These are phyloP conservation scores for Paratrypauchen microcephalus DNA, from an alignment of 2,797 vertebrate species.

Conservation along the genomic window DNA sequence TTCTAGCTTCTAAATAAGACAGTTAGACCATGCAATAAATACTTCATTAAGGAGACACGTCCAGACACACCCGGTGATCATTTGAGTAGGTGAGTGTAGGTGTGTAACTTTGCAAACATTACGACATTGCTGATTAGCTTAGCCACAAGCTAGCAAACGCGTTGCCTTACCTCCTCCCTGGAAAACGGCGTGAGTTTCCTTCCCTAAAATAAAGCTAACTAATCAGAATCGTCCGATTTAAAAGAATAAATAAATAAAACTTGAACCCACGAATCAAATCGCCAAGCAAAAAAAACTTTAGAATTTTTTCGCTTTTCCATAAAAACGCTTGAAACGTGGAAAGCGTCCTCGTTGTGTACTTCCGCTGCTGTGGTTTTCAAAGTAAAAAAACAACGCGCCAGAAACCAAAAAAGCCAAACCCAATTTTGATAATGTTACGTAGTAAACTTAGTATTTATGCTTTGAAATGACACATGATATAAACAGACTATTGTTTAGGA, in stretches of 20 bases:
- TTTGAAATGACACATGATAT: no score
- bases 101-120: not conserved
- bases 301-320: no score
- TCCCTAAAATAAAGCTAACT: slow-evolving; percentile 8
- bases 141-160: not conserved
- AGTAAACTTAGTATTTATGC: no score
- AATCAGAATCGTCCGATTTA: slow-evolving; percentile 24
- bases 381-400: slow-evolving; percentile 16
- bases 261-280: not conserved
- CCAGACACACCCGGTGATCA: not conserved
- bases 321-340: not conserved
- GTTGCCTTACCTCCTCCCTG: not conserved
- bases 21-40: not conserved
- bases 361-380: slow-evolving; percentile 18
- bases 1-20: not conserved
- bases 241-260: not conserved
- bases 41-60: not conserved
- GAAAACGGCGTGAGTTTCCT: not conserved
- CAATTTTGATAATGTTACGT: no score
- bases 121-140: not conserved
- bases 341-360: not conserved
- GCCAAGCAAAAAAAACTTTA: no score
- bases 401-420: no score
- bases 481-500: no score
- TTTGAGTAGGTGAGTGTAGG: not conserved